Percentiles rank a stretch among this genome's conserved stretches.
Evolutionary conservation across 2,113 vertebrate species (phyloP).

Genomic region (Charina bottae): DNA sequence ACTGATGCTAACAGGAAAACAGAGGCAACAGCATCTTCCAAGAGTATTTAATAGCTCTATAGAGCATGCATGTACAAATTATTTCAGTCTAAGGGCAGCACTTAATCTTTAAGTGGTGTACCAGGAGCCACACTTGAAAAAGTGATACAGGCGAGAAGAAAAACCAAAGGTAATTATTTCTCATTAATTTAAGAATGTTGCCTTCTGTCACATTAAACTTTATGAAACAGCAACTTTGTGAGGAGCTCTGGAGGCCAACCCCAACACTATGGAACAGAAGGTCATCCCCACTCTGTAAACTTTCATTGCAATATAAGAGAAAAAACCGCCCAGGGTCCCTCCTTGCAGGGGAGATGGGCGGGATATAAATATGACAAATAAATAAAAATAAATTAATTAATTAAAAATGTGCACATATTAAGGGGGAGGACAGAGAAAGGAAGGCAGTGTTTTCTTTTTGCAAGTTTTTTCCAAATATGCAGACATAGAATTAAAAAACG

Average conservation of each 20-base stretch:
- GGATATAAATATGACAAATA: too few relatives aligned
- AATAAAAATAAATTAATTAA: too few relatives aligned
- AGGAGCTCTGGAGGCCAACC: background rate
- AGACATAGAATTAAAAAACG: background rate
- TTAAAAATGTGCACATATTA: background rate
- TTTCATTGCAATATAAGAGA: background rate
- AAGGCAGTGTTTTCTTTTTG: background rate
- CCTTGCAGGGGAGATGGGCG: too few relatives aligned
- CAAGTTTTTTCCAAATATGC: background rate
- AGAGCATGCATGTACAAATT: background rate
- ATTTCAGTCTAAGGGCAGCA: background rate
- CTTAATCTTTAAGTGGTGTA: background rate
- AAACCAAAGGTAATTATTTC: background rate
- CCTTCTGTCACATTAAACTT: background rate
- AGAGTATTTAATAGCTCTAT: background rate
- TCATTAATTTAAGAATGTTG: background rate
- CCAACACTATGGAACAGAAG: background rate
- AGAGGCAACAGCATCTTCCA: background rate
- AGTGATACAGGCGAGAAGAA: background rate
- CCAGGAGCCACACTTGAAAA: too few relatives aligned
- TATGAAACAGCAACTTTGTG: background rate
- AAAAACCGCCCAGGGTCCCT: too few relatives aligned
- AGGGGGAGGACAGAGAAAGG: background rate
- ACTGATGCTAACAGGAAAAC: slow-evolving; percentile 23
- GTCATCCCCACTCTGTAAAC: background rate